These are phyloP conservation scores for Acanthacorydalis orientalis DNA, from an alignment of 2,888 invertebrate genomes.

Conservation along the genomic window DNA sequence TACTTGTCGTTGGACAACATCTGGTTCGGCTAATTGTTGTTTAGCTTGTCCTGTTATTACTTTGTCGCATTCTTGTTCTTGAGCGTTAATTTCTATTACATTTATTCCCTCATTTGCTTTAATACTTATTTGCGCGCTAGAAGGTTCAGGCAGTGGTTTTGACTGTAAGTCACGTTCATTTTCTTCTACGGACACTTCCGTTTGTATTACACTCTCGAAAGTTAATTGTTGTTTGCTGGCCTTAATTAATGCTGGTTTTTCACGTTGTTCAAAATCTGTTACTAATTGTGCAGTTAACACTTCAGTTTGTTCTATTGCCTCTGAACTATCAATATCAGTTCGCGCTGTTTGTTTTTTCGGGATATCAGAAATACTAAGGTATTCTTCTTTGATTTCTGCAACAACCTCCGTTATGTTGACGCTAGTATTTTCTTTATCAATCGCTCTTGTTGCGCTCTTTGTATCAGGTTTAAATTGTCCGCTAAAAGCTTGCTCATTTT, in stretches of 20 bases:
- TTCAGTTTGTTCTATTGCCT: constrained; percentile 14
- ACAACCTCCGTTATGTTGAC: constrained; percentile 13
- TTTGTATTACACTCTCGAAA: constrained; percentile 17
- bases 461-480: constrained; percentile 15
- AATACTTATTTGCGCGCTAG: constrained; percentile 14
- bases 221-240: constrained; percentile 16
- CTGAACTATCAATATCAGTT: constrained; percentile 11
- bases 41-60: constrained; percentile 25
- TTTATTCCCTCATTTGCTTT: constrained; percentile 20
- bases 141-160: constrained; percentile 12
- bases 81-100: constrained; percentile 22
- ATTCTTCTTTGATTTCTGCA: constrained; percentile 13
- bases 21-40: constrained; percentile 26
- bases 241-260: constrained; percentile 8
- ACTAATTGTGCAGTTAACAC: constrained; percentile 11
- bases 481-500: constrained; percentile 21
- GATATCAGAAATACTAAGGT: constrained; percentile 9
- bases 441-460: constrained; percentile 14
- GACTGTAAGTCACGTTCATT: constrained; percentile 16
- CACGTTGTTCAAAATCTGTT: constrained; percentile 9
- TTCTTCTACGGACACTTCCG: constrained; percentile 18
- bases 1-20: constrained; percentile 26
- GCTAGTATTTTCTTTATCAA: constrained; percentile 6
- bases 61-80: constrained; percentile 23
- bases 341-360: constrained; percentile 11